These are phyloP conservation scores for Pituophis catenifer DNA, from an alignment of 2,113 vertebrate species.

Conservation along the genomic window DNA sequence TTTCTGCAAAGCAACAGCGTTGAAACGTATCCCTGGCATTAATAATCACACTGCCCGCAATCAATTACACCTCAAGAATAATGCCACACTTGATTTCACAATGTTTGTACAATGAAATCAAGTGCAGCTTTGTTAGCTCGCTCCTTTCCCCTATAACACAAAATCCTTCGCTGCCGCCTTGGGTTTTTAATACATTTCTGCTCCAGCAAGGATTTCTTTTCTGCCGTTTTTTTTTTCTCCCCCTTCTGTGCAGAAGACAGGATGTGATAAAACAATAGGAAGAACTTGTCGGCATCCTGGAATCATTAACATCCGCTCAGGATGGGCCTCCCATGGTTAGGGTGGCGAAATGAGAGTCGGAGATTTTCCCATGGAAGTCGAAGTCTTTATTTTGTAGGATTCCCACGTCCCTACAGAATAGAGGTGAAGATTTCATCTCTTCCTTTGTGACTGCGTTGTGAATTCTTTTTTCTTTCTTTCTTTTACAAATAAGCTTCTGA, in stretches of 20 bases:
- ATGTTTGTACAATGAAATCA: slow-evolving; percentile 46
- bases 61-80: slow-evolving; percentile 36
- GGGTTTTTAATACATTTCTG: neutral
- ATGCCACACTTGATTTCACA: neutral
- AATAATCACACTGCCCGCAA: slow-evolving; percentile 27
- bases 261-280: neutral
- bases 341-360: slow-evolving; percentile 4
- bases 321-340: slow-evolving; percentile 23
- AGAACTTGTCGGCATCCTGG: slow-evolving; percentile 41
- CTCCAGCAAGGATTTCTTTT: slow-evolving; percentile 11
- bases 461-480: neutral
- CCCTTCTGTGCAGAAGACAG: slow-evolving; percentile 4
- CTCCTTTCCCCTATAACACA: slow-evolving; percentile 34
- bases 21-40: slow-evolving; percentile 33
- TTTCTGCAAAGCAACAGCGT: slow-evolving; percentile 2
- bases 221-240: neutral
- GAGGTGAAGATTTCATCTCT: neutral
- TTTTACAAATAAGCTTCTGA: neutral
- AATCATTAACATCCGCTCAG: neutral
- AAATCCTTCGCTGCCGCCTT: slow-evolving; percentile 30
- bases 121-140: slow-evolving; percentile 35
- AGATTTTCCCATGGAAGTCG: slow-evolving; percentile 1
- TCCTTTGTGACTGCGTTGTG: neutral
- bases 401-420: neutral
- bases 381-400: neutral